Base-by-base conservation (phyloP, 2,888 invertebrate genomes). In the Synanthedon formicaeformis region DNA sequence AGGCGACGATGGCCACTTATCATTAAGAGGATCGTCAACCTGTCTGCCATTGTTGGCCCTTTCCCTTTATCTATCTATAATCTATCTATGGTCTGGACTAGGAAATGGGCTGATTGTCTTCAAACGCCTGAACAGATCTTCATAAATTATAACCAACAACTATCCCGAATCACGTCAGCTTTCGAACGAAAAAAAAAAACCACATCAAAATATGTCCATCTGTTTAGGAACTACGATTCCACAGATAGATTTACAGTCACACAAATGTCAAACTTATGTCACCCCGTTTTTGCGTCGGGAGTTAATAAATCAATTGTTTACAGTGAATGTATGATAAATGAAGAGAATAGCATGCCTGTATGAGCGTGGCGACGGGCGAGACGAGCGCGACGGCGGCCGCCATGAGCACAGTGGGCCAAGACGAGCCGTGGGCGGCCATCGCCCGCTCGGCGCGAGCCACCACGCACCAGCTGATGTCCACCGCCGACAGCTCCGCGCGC, bases 391-490 rank as follows among this genome's bases (percentile, higher is more conserved):
- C 75, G 1, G 74, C 62, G 41, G 79, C 74, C 41, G 86, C 81
- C 79, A 87, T 80, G 40, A 71, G 61, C 0, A 78, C 60, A 1
- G 75, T 80, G 48, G 76, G 72, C 81, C 83, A 87, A 16, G 75
- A 62, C n/a, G 72, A 65, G 41, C 83, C 83, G 55, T 78, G 78
- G 2, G 79, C 76, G 51, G 81, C 83, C 80, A 87, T 75, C 41
- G 80, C 79, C 54, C 85, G 69, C 67, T 97, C 97, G 3, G 97
- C 97, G 62, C 95, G 92, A 60, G 94, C 94, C 60, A 98, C 97
- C 66, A 98, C 97, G 58, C 93, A 94, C 66, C 96, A 96, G 71
- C 96, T 96, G 65, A 98, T 97, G 80, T 98, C 98, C 55, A 98
- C 89, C 3, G 97, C 96, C 0, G 97, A 96, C 60, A 98, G 88